These are phyloP conservation scores for Netelia fuscicornis DNA, from an alignment of 2,888 invertebrate species.

Conservation along the genomic window DNA sequence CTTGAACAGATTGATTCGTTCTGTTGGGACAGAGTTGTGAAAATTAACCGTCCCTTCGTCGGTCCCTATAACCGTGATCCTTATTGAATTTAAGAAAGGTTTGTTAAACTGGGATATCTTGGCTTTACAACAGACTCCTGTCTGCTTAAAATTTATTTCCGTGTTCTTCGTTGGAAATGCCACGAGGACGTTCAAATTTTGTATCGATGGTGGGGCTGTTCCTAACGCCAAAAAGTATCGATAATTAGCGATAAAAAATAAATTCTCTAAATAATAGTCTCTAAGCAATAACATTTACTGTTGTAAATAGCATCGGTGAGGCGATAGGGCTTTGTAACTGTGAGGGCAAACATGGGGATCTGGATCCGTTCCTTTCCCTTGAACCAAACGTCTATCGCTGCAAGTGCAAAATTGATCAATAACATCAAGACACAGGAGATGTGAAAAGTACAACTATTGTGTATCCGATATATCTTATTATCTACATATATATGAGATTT, in stretches of 20 bases:
- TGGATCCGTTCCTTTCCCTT: conserved; percentile 79
- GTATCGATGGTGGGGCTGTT: conserved; percentile 63
- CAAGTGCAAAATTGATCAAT: conserved; percentile 52
- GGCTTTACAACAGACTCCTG: conserved; percentile 70
- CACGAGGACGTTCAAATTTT: conserved; percentile 70
- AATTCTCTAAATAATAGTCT: neutral
- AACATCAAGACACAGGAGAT: neutral
- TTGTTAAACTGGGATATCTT: conserved; percentile 72
- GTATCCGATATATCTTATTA: neutral
- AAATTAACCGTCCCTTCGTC: conserved; percentile 74
- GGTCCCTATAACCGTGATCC: conserved; percentile 69
- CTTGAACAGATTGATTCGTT: conserved; percentile 76
- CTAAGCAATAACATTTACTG: conserved; percentile 20
- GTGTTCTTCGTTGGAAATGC: conserved; percentile 71
- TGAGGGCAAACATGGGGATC: conserved; percentile 80
- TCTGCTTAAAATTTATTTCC: conserved; percentile 73
- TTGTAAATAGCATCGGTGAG: conserved; percentile 75
- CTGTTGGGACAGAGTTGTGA: conserved; percentile 74
- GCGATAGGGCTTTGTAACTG: conserved; percentile 78
- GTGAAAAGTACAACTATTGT: neutral
- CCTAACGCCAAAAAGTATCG: conserved; percentile 65
- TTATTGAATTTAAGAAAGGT: conserved; percentile 77
- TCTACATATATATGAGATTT: too few species aligned
- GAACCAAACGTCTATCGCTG: conserved; percentile 79
- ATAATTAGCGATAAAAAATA: neutral